A percentile compares a stretch with the other conserved stretches of the same genome.
These are phyloP conservation scores for Lipotes vexillifer DNA, from an alignment of 2,113 vertebrate species.

Conservation along the genomic window DNA sequence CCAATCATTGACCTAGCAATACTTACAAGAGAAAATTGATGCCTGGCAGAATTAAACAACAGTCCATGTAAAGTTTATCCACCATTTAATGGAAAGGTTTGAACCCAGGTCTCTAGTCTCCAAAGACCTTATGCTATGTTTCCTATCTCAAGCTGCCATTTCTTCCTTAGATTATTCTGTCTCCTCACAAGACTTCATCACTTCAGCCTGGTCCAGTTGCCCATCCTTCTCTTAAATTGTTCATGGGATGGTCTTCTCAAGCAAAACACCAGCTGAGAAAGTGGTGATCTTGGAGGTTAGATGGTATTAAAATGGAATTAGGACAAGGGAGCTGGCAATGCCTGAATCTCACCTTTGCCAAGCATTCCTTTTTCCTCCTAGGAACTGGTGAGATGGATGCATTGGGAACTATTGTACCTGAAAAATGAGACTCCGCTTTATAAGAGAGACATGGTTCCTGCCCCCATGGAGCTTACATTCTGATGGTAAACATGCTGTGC, in stretches of 20 bases:
- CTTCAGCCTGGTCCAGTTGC: neutral
- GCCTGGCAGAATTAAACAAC: neutral
- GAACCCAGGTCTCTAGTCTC: neutral
- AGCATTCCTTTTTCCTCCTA: neutral
- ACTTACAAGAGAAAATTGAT: neutral
- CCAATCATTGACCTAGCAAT: neutral
- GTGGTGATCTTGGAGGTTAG: neutral
- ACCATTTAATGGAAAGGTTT: neutral
- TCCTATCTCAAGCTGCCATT: neutral
- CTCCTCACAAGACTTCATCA: neutral
- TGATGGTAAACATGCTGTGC: neutral
- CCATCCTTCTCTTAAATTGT: neutral
- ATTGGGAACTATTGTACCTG: neutral
- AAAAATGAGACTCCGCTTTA: neutral
- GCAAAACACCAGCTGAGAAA: neutral
- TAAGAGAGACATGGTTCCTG: neutral
- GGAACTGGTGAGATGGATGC: too few relatives aligned
- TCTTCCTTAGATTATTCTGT: neutral
- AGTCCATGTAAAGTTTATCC: neutral
- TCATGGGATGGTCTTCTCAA: neutral
- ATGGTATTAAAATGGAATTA: neutral
- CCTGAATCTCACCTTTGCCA: neutral
- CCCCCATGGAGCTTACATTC: too few relatives aligned
- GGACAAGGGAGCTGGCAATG: too few relatives aligned
- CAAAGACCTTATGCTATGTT: neutral